phyloP scores from a whole-genome alignment of 1,140 invertebrate species.

The Pseudomyrmex concolor region DNA sequence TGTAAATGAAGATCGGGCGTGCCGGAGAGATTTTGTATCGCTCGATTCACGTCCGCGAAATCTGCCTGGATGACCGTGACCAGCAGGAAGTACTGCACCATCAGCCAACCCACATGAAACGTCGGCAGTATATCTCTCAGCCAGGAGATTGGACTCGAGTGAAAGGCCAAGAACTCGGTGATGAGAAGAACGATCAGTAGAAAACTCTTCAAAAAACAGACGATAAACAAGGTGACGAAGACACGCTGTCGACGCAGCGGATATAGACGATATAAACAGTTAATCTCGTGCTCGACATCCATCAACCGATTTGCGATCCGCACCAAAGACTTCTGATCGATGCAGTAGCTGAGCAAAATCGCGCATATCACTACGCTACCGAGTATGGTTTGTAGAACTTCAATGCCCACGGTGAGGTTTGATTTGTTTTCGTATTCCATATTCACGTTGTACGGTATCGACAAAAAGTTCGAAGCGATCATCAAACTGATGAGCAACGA shows the following conservation, averaged over 20 bases:
- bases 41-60: constrained; percentile 40
- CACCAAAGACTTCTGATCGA: constrained; percentile 15
- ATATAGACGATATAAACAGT: not conserved
- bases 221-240: not conserved
- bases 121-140: not conserved
- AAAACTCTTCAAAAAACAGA: not conserved
- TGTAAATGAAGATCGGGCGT: not conserved
- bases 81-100: constrained; percentile 60
- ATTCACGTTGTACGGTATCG: not conserved
- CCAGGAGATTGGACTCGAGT: not conserved
- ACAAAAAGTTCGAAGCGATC: not conserved
- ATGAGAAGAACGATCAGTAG: not conserved
- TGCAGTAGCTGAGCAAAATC: constrained; percentile 36
- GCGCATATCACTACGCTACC: not conserved
- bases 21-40: not conserved
- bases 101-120: not conserved
- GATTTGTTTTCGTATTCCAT: constrained; percentile 8
- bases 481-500: constrained; percentile 6
- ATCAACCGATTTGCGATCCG: constrained; percentile 48
- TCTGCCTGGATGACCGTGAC: constrained; percentile 5
- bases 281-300: not conserved
- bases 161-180: not conserved
- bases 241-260: not conserved
- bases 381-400: constrained; percentile 18
- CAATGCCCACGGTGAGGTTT: not conserved